Evolutionary conservation across 2,888 invertebrate species (phyloP), one percentile per base, ranked within the genome.

Genomic region (Phytoseiulus persimilis): DNA sequence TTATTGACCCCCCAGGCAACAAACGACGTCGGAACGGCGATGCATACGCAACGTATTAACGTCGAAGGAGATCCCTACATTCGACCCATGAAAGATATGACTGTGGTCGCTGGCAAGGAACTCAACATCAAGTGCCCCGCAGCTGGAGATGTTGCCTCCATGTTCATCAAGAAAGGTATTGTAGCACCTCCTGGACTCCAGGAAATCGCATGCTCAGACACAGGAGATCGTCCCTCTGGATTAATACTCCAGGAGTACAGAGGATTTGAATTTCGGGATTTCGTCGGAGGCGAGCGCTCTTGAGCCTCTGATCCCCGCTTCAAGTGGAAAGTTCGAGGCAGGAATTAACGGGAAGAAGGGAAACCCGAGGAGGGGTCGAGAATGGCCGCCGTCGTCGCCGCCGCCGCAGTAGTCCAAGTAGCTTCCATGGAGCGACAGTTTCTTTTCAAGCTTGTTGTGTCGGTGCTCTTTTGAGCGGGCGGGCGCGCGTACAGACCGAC

Each of bases 11-110:
- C 2, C 11, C 32, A 87, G 87, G 87, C 87, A 32, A 87, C 87
- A 45, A 87, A 87, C 33, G 87, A 87, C 45, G 87, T 87, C n/a
- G 87, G 87, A 11, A 87, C 87, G 45, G 87, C 87, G 87, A 32
- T 87, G 1, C 87, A 87, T 31, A 87, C 87, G 32, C 87, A 87
- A 23, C 87, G 87, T 6, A 87, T 87, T 33, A 87, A 87, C 45
- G 87, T 87, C n/a, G 87, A 87, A 23, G 87, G 87, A n/a, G 87
- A 87, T 33, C 87, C 87, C 39, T 87, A 87, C 87, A 87, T 87
- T 32, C 32, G 87, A 0, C 87, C 87, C n/a, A 87, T 87, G 87
- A 87, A 87, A 45, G 87, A 87, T 45, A 28, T 87, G 39, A 87
- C 87, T 0, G 87, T 87, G 45, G 87, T 87, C 33, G 87, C 87